Percentiles rank a stretch among this genome's conserved stretches.
These are phyloP conservation scores for Manis javanica DNA, from an alignment of 2,797 vertebrate species.

Conservation along the genomic window DNA sequence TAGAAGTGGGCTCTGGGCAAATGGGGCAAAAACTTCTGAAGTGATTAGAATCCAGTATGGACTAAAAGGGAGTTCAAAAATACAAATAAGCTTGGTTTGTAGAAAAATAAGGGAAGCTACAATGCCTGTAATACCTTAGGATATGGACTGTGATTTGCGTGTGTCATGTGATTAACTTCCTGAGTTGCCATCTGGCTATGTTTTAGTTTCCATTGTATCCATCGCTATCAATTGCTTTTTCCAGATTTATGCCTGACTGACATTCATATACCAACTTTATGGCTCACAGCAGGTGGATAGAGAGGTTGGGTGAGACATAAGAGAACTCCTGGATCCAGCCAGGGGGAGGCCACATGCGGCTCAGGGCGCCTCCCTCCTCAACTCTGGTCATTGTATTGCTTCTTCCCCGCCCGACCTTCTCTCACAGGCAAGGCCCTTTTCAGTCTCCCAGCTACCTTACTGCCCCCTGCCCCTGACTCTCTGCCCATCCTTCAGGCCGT, in stretches of 20 bases:
- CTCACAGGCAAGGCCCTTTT: neutral
- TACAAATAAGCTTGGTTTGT: neutral
- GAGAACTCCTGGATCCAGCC: neutral
- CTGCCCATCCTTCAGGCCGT: neutral
- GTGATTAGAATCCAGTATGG: neutral
- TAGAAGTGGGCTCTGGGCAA: neutral
- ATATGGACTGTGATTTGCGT: neutral
- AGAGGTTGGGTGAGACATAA: neutral
- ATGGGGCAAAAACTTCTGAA: neutral
- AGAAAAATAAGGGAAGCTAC: neutral
- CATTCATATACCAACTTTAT: neutral
- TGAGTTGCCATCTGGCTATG: neutral
- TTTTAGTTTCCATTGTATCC: neutral
- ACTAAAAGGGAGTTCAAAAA: neutral
- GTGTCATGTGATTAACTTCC: neutral
- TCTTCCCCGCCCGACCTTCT: neutral
- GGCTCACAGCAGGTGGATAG: neutral
- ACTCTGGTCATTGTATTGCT: neutral
- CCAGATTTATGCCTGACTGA: neutral
- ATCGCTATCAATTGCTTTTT: neutral
- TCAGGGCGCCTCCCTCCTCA: neutral
- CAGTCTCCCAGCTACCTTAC: neutral
- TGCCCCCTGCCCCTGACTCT: neutral
- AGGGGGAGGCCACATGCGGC: fast-evolving
- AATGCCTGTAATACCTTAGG: too few relatives aligned